These are phyloP conservation scores for Tenrec ecaudatus DNA, from an alignment of 2,113 vertebrate species.

Conservation along the genomic window DNA sequence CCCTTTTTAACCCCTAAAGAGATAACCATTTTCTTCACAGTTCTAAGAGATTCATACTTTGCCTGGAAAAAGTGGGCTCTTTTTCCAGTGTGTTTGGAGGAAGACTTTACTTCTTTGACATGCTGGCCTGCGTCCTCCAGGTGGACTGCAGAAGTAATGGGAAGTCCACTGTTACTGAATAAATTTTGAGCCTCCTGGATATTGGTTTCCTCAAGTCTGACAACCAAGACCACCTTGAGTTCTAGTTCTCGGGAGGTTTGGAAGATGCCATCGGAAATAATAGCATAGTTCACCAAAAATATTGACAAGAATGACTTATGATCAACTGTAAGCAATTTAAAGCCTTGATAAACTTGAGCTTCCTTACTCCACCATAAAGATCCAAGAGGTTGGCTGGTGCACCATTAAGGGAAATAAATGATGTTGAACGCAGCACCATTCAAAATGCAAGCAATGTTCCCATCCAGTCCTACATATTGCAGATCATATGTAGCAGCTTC, in stretches of 20 bases:
- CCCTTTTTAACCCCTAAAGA: neutral
- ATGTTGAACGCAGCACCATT: slow-evolving; percentile 99
- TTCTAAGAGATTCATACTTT: neutral
- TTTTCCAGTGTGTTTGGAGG: neutral
- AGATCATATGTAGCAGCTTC: slow-evolving; percentile 97
- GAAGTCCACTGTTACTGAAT: slow-evolving; percentile 94
- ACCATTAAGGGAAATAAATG: slow-evolving; percentile 93
- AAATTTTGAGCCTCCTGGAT: slow-evolving; percentile 95
- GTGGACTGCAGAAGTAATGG: slow-evolving; percentile 92
- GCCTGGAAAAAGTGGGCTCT: neutral
- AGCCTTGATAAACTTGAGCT: slow-evolving; percentile 97
- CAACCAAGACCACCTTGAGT: too few species aligned
- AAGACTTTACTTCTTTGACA: slow-evolving; percentile 88
- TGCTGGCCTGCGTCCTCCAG: slow-evolving; percentile 96
- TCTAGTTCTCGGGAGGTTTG: too few species aligned
- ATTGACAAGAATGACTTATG: slow-evolving; percentile 87
- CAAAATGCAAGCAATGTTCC: slow-evolving; percentile 98
- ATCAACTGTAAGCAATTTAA: slow-evolving; percentile 96
- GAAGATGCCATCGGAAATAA: too few species aligned
- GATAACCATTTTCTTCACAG: slow-evolving; percentile 25
- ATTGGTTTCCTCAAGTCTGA: slow-evolving; percentile 90
- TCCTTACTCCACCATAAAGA: slow-evolving; percentile 98
- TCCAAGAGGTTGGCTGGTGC: slow-evolving; percentile 99
- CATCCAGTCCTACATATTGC: slow-evolving; percentile 98
- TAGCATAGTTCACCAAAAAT: too few species aligned